Conservation (phyloP, 2,113 vertebrate genomes). For the Macquaria australasica region DNA sequence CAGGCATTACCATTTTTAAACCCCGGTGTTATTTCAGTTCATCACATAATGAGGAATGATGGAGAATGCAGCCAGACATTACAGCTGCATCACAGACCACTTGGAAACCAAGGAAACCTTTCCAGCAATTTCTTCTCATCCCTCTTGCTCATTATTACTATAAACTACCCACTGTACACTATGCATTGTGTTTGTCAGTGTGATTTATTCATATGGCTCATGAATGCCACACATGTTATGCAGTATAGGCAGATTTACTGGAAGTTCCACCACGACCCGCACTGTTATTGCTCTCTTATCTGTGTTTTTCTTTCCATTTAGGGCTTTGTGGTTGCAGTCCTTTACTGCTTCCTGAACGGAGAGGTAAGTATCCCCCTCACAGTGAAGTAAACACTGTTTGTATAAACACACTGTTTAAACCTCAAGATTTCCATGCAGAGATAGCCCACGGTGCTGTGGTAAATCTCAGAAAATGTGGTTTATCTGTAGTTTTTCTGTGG, state of each 20-base stretch:
- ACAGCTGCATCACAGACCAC: slow-evolving; percentile 25
- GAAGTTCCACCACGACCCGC: background rate
- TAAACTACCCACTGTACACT: background rate
- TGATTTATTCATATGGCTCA: background rate
- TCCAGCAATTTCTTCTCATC: slow-evolving; percentile 25
- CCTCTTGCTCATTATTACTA: background rate
- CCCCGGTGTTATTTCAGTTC: slow-evolving; percentile 57
- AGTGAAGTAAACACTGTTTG: slow-evolving; percentile 50
- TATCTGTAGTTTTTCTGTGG: slow-evolving; percentile 6
- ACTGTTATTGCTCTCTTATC: slow-evolving; percentile 40
- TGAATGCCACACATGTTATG: background rate
- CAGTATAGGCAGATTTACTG: background rate
- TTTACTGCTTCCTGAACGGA: slow-evolving; percentile 98
- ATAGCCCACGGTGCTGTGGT: background rate
- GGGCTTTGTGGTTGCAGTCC: slow-evolving; percentile 97
- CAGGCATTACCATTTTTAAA: slow-evolving; percentile 48
- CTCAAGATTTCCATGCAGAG: slow-evolving; percentile 21
- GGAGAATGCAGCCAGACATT: slow-evolving; percentile 39
- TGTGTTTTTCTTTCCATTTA: slow-evolving; percentile 72
- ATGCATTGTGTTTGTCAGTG: slow-evolving; percentile 8
- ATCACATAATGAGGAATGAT: slow-evolving; percentile 56
- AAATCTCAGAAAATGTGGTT: slow-evolving; percentile 29
- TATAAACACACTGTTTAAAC: slow-evolving; percentile 25
- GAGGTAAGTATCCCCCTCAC: slow-evolving; percentile 87
- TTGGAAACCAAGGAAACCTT: slow-evolving; percentile 23